Conservation (phyloP, 2,113 vertebrate species). For the Nannobrachium achirus region DNA sequence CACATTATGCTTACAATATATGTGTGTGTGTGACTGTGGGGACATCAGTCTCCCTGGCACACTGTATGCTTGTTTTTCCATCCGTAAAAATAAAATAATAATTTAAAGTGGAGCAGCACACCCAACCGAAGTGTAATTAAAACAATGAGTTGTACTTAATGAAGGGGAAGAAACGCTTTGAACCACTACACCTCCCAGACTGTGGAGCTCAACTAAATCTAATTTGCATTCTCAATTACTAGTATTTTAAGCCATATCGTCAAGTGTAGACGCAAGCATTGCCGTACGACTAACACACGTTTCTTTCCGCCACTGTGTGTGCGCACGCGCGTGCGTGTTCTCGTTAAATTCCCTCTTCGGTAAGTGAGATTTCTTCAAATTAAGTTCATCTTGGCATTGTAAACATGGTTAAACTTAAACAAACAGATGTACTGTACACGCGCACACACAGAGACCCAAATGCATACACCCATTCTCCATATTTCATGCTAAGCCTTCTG, state of each 20-base stretch:
- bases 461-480: neutral
- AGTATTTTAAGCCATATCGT: slow-evolving; percentile 63
- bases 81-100: slow-evolving; percentile 67
- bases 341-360: slow-evolving; percentile 11
- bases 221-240: slow-evolving; percentile 71
- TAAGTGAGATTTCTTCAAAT: too few species aligned
- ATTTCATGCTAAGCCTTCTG: slow-evolving; percentile 13
- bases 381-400: too few species aligned
- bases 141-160: slow-evolving; percentile 77
- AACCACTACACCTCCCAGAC: slow-evolving; percentile 71
- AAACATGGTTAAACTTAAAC: neutral
- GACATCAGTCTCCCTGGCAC: slow-evolving; percentile 41
- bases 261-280: slow-evolving; percentile 59
- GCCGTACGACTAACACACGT: neutral
- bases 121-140: slow-evolving; percentile 73
- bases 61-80: slow-evolving; percentile 64
- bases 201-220: slow-evolving; percentile 56
- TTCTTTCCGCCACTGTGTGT: too few species aligned
- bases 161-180: slow-evolving; percentile 73
- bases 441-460: neutral
- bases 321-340: neutral
- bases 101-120: slow-evolving; percentile 65
- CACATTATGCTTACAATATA: neutral
- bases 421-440: neutral
- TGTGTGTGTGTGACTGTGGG: neutral